A percentile compares a stretch with the other conserved stretches of the same genome.
phyloP scores from a whole-genome alignment of 2,113 vertebrate genomes.

The Catharus minimus region DNA sequence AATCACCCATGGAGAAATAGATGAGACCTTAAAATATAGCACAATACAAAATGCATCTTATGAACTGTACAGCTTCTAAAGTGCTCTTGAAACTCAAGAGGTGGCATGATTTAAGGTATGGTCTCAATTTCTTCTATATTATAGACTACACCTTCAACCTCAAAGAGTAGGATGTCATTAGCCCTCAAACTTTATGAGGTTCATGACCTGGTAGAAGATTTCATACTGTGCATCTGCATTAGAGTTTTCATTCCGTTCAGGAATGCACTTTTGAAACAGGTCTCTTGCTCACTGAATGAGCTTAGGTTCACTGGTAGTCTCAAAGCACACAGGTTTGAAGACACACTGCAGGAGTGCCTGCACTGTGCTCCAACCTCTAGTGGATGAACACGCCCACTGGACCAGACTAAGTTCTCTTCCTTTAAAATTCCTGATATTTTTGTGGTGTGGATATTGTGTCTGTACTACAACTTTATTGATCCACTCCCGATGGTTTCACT shows the following conservation, averaged over 20 bases:
- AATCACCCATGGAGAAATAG: constrained; percentile 29
- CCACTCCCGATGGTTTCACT: background rate
- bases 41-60: constrained; percentile 1
- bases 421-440: background rate
- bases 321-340: background rate
- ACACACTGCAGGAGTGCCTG: background rate
- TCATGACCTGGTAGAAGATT: background rate
- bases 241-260: background rate
- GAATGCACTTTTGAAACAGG: background rate
- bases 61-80: constrained; percentile 13
- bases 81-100: constrained; percentile 22
- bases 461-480: background rate
- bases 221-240: background rate
- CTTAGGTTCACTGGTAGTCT: background rate
- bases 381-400: background rate
- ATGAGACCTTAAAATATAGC: constrained; percentile 38
- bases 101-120: constrained; percentile 11
- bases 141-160: background rate
- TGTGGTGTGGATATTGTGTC: background rate
- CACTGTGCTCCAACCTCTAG: background rate
- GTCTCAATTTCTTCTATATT: background rate
- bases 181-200: background rate
- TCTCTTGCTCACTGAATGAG: background rate
- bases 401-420: rapidly evolving
- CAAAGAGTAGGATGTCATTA: background rate